phyloP scores from a whole-genome alignment of 2,888 invertebrate genomes.

The Papilio elwesi region DNA sequence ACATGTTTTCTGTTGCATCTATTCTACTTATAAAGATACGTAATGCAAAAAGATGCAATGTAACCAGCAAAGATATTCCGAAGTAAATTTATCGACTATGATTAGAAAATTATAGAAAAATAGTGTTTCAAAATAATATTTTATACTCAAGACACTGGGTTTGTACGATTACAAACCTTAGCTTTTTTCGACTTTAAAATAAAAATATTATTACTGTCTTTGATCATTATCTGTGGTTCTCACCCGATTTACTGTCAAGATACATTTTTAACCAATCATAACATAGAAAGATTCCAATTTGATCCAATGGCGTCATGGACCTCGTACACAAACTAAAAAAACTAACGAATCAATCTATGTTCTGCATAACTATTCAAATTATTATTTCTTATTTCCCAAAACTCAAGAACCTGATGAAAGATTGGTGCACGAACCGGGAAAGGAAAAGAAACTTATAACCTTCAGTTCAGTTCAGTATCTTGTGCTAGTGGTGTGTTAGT shows the following conservation, averaged over 20 bases:
- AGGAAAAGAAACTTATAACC: slow-evolving; percentile 12
- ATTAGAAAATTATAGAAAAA: too few species aligned
- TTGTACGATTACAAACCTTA: too few species aligned
- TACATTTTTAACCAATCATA: slow-evolving; percentile 13
- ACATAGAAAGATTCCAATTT: not conserved
- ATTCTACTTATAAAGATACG: too few species aligned
- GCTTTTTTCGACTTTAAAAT: not conserved
- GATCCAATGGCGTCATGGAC: not conserved
- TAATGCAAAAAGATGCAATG: too few species aligned
- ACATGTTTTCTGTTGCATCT: too few species aligned
- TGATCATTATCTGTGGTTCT: slow-evolving; percentile 4
- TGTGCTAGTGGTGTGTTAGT: slow-evolving; percentile 1
- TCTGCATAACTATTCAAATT: not conserved
- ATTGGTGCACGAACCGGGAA: slow-evolving; percentile 13
- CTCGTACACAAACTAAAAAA: not conserved
- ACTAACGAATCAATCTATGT: slow-evolving; percentile 10
- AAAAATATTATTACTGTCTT: not conserved
- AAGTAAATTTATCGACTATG: too few species aligned
- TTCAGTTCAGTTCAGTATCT: slow-evolving; percentile 23
- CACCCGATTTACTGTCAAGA: slow-evolving; percentile 7
- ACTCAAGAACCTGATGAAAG: slow-evolving; percentile 11
- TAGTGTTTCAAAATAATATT: too few species aligned
- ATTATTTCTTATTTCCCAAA: slow-evolving; percentile 13
- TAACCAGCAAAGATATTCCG: too few species aligned
- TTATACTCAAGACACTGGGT: too few species aligned